phyloP scores from a whole-genome alignment of 2,113 vertebrate species.

The Serinus canaria region DNA sequence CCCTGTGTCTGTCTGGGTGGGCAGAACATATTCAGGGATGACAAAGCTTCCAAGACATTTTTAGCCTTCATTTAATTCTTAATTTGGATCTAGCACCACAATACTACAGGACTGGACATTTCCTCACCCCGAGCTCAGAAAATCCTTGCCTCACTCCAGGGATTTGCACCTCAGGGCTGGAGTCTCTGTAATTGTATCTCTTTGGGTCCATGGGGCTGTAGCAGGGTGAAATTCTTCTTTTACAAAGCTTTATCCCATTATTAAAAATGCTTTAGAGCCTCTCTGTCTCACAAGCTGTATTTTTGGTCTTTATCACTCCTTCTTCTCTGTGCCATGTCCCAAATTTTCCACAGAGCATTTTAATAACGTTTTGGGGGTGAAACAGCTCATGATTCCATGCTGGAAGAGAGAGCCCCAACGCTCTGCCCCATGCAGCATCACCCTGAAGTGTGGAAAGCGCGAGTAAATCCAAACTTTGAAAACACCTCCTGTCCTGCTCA shows the following conservation, averaged over 20 bases:
- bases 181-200: rapidly evolving
- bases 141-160: rapidly evolving
- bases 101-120: rapidly evolving
- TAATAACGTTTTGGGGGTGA: neutral
- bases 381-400: neutral
- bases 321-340: neutral
- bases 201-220: neutral
- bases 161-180: neutral
- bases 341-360: neutral
- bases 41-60: neutral
- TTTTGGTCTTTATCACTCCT: neutral
- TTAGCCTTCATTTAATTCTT: neutral
- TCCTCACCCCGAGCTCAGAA: neutral
- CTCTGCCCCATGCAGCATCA: neutral
- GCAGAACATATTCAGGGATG: neutral
- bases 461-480: neutral
- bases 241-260: neutral
- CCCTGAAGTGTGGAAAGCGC: neutral
- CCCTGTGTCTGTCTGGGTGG: rapidly evolving
- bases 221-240: neutral
- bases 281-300: neutral
- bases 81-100: neutral
- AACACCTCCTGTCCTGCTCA: neutral
- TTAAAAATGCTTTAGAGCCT: neutral
- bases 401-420: neutral